A percentile compares a stretch with the other conserved stretches of the same genome.
These are phyloP conservation scores for Drosophila auraria DNA, from an alignment of 1,140 invertebrate genomes.

Conservation along the genomic window DNA sequence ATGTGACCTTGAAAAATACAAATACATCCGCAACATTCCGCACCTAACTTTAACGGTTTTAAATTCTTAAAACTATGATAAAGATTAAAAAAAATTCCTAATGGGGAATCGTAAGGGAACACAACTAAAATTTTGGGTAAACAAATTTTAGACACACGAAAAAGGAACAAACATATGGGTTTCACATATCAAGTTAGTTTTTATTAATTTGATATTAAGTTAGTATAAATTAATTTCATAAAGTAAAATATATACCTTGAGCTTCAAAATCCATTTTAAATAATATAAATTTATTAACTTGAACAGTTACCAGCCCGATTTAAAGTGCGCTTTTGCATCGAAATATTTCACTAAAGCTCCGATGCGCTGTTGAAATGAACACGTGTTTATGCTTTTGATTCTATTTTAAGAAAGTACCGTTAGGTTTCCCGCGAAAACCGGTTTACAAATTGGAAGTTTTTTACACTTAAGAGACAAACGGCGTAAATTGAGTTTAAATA, in stretches of 20 bases:
- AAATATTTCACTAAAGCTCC: no score
- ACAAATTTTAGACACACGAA: slow-evolving; percentile 5
- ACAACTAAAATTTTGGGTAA: slow-evolving; percentile 1
- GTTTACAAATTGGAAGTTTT: slow-evolving; percentile 1
- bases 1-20: slow-evolving; percentile 33
- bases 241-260: slow-evolving; percentile 3
- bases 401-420: neutral
- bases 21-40: slow-evolving; percentile 22
- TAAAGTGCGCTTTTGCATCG: no score
- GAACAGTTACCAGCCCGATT: neutral
- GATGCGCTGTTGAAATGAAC: no score
- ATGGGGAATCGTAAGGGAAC: slow-evolving; percentile 1
- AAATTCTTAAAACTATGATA: slow-evolving; percentile 12
- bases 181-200: slow-evolving; percentile 16
- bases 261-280: slow-evolving; percentile 20
- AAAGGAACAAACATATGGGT: neutral
- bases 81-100: slow-evolving; percentile 8
- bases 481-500: neutral
- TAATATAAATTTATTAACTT: neutral
- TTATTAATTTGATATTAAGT: slow-evolving; percentile 8
- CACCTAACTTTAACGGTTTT: slow-evolving; percentile 20
- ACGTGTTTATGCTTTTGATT: no score
- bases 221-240: slow-evolving; percentile 8
- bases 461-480: neutral
- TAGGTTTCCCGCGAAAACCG: no score